Conservation (phyloP, 1,140 invertebrate genomes). For the Limonius californicus region DNA sequence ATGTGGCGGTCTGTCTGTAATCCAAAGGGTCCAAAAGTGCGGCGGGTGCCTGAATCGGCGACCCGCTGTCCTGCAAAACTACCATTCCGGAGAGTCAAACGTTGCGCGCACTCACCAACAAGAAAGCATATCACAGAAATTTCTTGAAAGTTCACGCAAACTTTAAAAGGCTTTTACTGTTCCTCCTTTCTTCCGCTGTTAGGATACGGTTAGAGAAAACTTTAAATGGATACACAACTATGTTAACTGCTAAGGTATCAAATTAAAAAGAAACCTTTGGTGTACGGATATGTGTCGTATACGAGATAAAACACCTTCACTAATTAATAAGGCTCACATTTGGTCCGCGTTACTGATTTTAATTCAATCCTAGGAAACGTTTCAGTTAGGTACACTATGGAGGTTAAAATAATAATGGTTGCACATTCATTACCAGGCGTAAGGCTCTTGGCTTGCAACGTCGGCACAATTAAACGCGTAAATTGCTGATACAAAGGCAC, state of each 20-base stretch:
- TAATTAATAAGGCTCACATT: conserved; percentile 21
- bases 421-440: too few species aligned
- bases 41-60: conserved; percentile 47
- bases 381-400: too few species aligned
- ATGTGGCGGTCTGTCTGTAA: conserved; percentile 72
- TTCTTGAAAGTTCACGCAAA: not conserved
- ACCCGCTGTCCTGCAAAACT: conserved; percentile 47
- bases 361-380: too few species aligned
- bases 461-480: not conserved
- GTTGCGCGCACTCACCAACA: conserved; percentile 21
- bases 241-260: too few species aligned
- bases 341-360: conserved; percentile 15
- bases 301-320: not conserved
- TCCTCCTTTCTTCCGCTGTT: too few species aligned
- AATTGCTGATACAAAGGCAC: not conserved
- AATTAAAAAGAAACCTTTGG: too few species aligned
- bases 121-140: conserved; percentile 27
- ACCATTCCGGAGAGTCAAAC: conserved; percentile 35
- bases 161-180: conserved; percentile 6
- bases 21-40: conserved; percentile 47
- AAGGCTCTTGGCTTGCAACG: too few species aligned
- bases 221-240: too few species aligned
- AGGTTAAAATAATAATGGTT: too few species aligned
- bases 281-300: too few species aligned
- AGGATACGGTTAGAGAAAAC: too few species aligned